Conservation (phyloP, 2,888 invertebrate genomes). For the Bursaphelenchus okinawaensis region DNA sequence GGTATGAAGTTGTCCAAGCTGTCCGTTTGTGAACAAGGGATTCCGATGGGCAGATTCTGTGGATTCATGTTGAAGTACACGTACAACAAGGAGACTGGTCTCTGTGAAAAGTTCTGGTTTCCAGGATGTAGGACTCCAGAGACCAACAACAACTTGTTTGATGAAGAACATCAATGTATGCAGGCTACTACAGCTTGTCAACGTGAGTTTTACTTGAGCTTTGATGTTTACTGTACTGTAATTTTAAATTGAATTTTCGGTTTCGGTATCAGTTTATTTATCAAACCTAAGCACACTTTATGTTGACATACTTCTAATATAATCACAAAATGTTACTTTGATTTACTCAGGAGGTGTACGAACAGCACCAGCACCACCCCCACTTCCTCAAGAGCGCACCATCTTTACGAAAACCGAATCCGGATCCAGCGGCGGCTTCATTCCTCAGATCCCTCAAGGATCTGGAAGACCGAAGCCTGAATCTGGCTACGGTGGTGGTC, state of each 20-base stretch:
- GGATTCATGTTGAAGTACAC: slow-evolving; percentile 49
- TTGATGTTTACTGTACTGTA: too few relatives aligned
- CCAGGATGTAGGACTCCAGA: slow-evolving; percentile 47
- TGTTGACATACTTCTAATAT: too few relatives aligned
- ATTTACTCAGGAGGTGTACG: neutral
- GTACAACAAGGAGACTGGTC: slow-evolving; percentile 41
- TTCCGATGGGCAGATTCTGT: slow-evolving; percentile 53
- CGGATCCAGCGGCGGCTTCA: slow-evolving; percentile 12
- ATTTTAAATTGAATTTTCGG: neutral
- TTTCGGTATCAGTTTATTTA: neutral
- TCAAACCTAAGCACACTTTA: too few relatives aligned
- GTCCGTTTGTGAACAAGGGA: slow-evolving; percentile 44
- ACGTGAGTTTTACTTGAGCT: slow-evolving; percentile 37
- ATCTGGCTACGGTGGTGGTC: slow-evolving; percentile 20
- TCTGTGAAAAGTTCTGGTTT: slow-evolving; percentile 55
- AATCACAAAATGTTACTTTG: too few relatives aligned
- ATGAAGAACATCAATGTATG: slow-evolving; percentile 38
- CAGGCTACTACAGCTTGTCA: slow-evolving; percentile 41
- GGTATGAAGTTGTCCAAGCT: slow-evolving; percentile 4
- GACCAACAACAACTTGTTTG: slow-evolving; percentile 53
- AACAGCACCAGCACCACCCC: neutral
- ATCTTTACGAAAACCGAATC: neutral
- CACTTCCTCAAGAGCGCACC: neutral
- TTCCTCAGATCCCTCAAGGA: slow-evolving; percentile 1
- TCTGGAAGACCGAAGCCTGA: neutral